These are phyloP conservation scores for Marmota flaviventris DNA, from an alignment of 2,113 vertebrate genomes.

Conservation along the genomic window DNA sequence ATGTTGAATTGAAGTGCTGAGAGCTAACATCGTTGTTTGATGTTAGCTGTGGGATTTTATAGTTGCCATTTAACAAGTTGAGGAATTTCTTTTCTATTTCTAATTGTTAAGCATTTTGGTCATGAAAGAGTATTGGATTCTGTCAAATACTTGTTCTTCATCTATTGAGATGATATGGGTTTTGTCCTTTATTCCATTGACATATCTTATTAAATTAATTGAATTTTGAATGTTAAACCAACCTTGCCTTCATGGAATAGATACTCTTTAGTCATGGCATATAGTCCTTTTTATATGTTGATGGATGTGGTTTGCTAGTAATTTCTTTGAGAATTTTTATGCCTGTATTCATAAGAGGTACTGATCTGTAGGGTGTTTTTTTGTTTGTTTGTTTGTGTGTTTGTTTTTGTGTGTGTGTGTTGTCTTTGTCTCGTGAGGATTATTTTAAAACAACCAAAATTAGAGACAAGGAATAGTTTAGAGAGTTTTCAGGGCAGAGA, in stretches of 20 bases:
- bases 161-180: neutral
- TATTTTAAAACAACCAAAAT: conserved; percentile 21
- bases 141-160: neutral
- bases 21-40: neutral
- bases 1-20: neutral
- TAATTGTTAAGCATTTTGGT: neutral
- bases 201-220: neutral
- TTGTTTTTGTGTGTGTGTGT: neutral
- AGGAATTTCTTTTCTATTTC: neutral
- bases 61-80: neutral
- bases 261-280: neutral
- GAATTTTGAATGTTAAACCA: conserved; percentile 24
- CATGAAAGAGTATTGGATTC: neutral
- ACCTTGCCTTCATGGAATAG: conserved; percentile 28
- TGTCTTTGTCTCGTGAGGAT: neutral
- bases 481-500: neutral
- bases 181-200: neutral
- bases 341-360: neutral
- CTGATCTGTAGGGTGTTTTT: neutral
- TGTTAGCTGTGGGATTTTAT: neutral
- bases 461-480: conserved; percentile 8
- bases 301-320: neutral
- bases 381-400: too few species aligned
- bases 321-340: neutral
- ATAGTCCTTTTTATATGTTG: neutral